Evolutionary conservation across 2,113 vertebrate genomes (phyloP), one percentile per base, ranked within the genome.

Genomic region (Addax nasomaculatus): DNA sequence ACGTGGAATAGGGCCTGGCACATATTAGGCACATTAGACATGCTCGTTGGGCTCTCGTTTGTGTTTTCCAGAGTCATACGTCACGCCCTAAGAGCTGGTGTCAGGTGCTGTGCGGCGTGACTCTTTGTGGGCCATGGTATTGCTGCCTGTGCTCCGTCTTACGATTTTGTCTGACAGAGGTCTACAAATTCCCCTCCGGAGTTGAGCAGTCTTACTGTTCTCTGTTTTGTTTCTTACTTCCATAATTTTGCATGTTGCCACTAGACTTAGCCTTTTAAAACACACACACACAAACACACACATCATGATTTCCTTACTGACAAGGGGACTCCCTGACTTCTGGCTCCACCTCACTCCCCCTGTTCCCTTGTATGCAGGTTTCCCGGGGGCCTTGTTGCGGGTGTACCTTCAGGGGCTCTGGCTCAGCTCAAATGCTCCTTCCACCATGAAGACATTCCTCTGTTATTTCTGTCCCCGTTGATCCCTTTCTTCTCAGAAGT

Each of bases 21-120:
- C 1, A 0, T 23, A 4, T 13, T 14, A n/a, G 30, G 47, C 57
- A 7, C 29, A 3, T 0, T 19, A 15, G 25, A 58, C 49, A 8
- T n/a, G 29, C 33, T 36, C 7, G 0, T 0, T 11, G 64, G 57
- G n/a, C 45, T 76, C 0, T 64, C 3, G 0, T 78, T 21, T 6
- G 0, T 12, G 13, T 79, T 79, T 25, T 33, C 60, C n/a, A 19
- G 1, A 30, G 76, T 58, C 55, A 39, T 19, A 6, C 19, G 0
- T 21, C 4, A 7, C 12, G 7, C 45, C 8, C 19, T 58, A 1
- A 21, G 16, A 16, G 39, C 83, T 47, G 47, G 60, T 12, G 33
- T 45, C 62, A 12, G 49, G 55, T 29, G 10, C 36, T 3, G 12
- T 43, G 36, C 36, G 0, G 57, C 9, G 0, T 13, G 33, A 15